phyloP scores from a whole-genome alignment of 2,113 vertebrate genomes.

The Martes martes region DNA sequence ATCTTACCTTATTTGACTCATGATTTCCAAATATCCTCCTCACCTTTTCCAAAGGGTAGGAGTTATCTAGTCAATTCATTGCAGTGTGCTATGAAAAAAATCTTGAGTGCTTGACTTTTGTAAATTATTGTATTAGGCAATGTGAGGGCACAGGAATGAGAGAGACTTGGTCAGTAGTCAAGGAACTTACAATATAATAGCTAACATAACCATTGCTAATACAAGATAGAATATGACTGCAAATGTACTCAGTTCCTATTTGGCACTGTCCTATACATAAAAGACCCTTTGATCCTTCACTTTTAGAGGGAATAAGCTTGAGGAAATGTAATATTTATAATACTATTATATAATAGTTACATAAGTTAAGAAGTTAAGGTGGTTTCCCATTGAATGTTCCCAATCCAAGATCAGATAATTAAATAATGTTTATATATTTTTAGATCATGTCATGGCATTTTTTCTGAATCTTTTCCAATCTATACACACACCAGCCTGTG shows the following conservation, averaged over 20 bases:
- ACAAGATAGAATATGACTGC: not conserved
- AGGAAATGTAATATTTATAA: not conserved
- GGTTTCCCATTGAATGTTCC: not conserved
- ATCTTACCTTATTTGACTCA: not conserved
- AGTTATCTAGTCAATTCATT: not conserved
- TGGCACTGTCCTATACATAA: not conserved
- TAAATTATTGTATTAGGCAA: constrained; percentile 18
- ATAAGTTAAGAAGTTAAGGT: not conserved
- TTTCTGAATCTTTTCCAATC: not conserved
- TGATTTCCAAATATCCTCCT: not conserved
- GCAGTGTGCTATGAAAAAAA: not conserved
- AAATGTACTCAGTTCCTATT: not conserved
- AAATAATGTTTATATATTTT: constrained; percentile 23
- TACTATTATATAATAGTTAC: not conserved
- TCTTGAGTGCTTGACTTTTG: not conserved
- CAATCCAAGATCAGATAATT: constrained; percentile 23
- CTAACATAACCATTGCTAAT: not conserved
- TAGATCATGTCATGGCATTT: constrained; percentile 15
- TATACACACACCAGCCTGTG: not conserved
- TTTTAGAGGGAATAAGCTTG: not conserved
- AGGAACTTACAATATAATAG: constrained; percentile 5
- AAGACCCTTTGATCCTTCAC: not conserved
- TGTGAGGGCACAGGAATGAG: not conserved
- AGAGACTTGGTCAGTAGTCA: constrained; percentile 6
- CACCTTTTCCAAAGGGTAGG: not conserved